These are phyloP conservation scores for Diogma glabrata DNA, from an alignment of 2,888 invertebrate species.

Conservation along the genomic window DNA sequence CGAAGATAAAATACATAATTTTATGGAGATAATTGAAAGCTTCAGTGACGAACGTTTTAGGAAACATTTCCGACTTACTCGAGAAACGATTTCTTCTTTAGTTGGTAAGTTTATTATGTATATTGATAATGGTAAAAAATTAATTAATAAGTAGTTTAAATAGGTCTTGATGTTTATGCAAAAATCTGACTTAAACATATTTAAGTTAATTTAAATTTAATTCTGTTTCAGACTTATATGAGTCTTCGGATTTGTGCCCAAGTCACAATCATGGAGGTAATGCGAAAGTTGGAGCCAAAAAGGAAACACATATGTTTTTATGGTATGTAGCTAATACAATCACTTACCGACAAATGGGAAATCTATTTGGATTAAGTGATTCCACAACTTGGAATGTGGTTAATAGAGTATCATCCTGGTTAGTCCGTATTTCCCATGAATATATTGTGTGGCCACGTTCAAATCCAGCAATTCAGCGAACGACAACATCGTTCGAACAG, in stretches of 20 bases:
- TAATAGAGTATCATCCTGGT: slow-evolving; percentile 11
- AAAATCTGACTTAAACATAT: no score
- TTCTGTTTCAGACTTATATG: background rate
- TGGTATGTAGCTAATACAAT: slow-evolving; percentile 17
- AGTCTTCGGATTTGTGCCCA: background rate
- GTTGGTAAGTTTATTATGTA: no score
- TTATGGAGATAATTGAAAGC: no score
- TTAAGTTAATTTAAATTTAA: no score
- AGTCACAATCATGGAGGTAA: background rate
- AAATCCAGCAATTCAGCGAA: background rate
- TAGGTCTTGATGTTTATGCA: no score
- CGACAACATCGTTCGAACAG: background rate
- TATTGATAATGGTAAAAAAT: no score
- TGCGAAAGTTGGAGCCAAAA: background rate
- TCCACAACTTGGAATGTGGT: slow-evolving; percentile 16
- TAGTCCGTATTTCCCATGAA: slow-evolving; percentile 14
- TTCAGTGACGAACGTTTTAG: no score
- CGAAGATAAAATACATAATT: no score
- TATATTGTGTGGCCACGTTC: slow-evolving; percentile 17
- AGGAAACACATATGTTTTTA: slow-evolving; percentile 13
- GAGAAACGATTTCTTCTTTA: no score
- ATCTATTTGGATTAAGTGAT: slow-evolving; percentile 15
- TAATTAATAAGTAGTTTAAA: no score
- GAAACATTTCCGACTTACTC: no score
- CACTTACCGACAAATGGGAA: slow-evolving; percentile 14